Percentiles rank a stretch among this genome's conserved stretches.
phyloP scores from a whole-genome alignment of 2,797 vertebrate genomes.

The Crenichthys baileyi region DNA sequence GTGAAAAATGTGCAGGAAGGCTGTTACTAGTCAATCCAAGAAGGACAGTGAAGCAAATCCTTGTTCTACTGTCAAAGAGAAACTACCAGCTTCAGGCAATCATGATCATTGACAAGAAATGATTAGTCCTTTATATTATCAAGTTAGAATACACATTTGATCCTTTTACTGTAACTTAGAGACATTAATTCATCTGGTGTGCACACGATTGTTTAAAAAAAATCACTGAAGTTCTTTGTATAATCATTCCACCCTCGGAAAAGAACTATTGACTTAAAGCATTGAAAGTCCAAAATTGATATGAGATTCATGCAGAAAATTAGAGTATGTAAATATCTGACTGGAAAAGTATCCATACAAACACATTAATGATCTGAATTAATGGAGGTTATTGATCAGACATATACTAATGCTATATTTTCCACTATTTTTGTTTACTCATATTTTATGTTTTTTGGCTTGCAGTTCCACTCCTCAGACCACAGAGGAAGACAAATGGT shows the following conservation, averaged over 20 bases:
- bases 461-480: slow-evolving; percentile 88
- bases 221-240: not conserved
- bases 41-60: not conserved
- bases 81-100: not conserved
- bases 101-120: not conserved
- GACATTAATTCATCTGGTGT: too few relatives aligned
- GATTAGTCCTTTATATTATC: not conserved
- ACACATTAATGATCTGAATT: not conserved
- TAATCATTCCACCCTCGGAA: not conserved
- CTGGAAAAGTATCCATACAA: not conserved
- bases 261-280: not conserved
- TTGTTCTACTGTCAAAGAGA: not conserved
- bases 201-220: too few relatives aligned
- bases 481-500: slow-evolving; percentile 95
- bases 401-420: not conserved
- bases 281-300: not conserved
- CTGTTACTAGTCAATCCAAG: not conserved
- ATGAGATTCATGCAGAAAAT: not conserved
- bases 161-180: not conserved
- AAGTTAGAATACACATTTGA: not conserved
- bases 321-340: not conserved
- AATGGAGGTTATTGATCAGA: not conserved
- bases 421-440: not conserved
- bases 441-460: slow-evolving; percentile 12
- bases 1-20: not conserved